Evolutionary conservation across 2,113 vertebrate species (phyloP).

Genomic region (Epinephelus fuscoguttatus): DNA sequence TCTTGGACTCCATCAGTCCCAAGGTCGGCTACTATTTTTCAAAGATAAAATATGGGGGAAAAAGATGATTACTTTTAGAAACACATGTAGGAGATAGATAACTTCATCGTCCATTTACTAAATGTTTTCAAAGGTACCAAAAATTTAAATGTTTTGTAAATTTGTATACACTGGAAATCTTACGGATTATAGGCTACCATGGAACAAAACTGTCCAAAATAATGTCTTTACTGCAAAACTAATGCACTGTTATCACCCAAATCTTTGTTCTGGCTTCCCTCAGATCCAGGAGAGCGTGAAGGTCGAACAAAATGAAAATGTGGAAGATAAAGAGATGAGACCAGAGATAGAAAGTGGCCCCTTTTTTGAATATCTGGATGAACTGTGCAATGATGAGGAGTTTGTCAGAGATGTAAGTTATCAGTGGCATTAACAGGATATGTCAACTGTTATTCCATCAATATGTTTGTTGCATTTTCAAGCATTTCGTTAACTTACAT

Average conservation of each 20-base stretch:
- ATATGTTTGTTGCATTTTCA: not conserved
- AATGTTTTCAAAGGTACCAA: not conserved
- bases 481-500: too few species aligned
- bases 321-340: not conserved
- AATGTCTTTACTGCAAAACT: not conserved
- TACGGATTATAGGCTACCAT: too few species aligned
- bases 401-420: constrained; percentile 77
- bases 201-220: not conserved
- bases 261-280: not conserved
- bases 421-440: too few species aligned
- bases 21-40: constrained; percentile 1
- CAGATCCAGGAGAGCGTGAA: not conserved
- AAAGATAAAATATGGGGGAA: too few species aligned
- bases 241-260: accelerated
- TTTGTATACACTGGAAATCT: too few species aligned
- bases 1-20: constrained; percentile 60
- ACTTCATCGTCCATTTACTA: not conserved
- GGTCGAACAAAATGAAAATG: not conserved
- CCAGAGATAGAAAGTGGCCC: not conserved
- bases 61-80: not conserved
- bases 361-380: constrained; percentile 74
- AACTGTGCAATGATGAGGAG: constrained; percentile 75
- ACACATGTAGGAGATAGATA: too few species aligned
- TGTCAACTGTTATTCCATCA: not conserved
- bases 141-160: not conserved